A percentile compares a stretch with the other conserved stretches of the same genome.
These are phyloP conservation scores for Regulus satrapa DNA, from an alignment of 2,113 vertebrate species.

Conservation along the genomic window DNA sequence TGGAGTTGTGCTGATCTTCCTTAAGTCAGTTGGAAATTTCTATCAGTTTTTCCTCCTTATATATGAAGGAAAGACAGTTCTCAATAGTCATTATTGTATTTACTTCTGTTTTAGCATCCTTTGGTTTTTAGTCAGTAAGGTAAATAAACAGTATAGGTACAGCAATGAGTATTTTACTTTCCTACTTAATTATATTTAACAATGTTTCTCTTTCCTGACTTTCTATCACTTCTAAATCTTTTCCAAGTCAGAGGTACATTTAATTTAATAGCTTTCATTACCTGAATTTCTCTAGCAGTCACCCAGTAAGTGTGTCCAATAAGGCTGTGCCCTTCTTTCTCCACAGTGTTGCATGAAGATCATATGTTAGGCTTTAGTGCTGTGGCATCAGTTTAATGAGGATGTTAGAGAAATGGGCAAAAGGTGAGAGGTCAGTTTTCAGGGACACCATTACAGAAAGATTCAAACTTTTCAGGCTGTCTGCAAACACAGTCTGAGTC, in stretches of 20 bases:
- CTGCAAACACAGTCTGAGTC: neutral
- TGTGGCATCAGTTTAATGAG: neutral
- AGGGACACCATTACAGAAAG: neutral
- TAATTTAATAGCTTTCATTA: neutral
- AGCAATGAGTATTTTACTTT: neutral
- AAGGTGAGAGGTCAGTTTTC: neutral
- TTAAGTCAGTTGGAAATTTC: neutral
- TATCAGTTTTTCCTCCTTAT: neutral
- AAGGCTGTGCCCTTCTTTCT: neutral
- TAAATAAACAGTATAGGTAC: neutral
- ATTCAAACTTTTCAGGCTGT: neutral
- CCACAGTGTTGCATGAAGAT: neutral
- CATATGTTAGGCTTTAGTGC: neutral
- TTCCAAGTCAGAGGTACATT: neutral
- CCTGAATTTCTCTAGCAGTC: neutral
- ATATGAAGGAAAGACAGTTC: neutral
- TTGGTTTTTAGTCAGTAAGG: neutral
- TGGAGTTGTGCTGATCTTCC: neutral
- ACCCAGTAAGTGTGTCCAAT: neutral
- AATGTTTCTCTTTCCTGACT: neutral
- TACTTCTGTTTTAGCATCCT: neutral
- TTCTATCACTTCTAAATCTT: neutral
- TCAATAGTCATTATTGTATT: neutral
- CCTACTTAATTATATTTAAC: neutral
- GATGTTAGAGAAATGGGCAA: accelerated